phyloP scores from a whole-genome alignment of 2,113 vertebrate genomes.

The Pseudopipra pipra region DNA sequence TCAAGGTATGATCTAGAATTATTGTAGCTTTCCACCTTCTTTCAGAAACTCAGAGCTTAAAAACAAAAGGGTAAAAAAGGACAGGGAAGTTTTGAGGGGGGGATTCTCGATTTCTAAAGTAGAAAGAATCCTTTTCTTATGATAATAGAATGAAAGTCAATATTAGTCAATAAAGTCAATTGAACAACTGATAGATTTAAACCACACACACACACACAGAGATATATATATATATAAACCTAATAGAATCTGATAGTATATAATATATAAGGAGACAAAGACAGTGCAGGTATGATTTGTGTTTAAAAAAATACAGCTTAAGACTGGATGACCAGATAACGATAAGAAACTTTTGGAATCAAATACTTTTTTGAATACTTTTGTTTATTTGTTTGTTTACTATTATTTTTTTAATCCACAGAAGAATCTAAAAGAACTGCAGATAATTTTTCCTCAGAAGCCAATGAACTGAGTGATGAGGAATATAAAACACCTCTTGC shows the following conservation, averaged over 20 bases:
- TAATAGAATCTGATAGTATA: neutral
- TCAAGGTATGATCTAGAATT: slow-evolving; percentile 80
- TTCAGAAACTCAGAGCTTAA: neutral
- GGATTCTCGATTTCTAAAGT: neutral
- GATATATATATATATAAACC: neutral
- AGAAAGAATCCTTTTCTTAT: neutral
- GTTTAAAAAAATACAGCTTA: neutral
- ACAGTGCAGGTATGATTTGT: neutral
- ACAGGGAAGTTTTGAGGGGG: neutral
- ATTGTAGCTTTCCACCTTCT: neutral
- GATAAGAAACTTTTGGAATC: neutral
- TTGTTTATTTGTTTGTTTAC: neutral
- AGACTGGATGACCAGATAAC: neutral
- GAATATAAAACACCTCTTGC: slow-evolving; percentile 95
- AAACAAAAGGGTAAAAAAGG: neutral
- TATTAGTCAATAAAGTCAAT: neutral
- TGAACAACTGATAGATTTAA: neutral
- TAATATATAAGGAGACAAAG: neutral
- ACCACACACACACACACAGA: no score
- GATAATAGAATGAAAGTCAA: neutral
- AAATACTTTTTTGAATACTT: neutral
- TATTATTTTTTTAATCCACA: slow-evolving; percentile 18
- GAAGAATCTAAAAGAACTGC: slow-evolving; percentile 76
- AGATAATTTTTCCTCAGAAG: slow-evolving; percentile 70
- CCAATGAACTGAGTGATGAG: slow-evolving; percentile 90